These are phyloP conservation scores for Pachliopta kotzebuea DNA, from an alignment of 2,888 invertebrate species.

Conservation along the genomic window DNA sequence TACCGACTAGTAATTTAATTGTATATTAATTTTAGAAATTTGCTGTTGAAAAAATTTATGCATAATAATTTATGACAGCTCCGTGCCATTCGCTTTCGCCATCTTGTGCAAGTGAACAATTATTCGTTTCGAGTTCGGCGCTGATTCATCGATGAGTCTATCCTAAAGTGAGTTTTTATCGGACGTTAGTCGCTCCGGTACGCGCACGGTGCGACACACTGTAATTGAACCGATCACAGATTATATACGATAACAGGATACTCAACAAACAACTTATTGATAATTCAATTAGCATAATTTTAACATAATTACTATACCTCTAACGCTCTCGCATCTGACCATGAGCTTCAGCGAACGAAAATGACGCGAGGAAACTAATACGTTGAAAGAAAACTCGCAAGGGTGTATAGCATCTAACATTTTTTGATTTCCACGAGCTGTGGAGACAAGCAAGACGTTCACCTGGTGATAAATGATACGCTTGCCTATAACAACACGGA, in stretches of 20 bases:
- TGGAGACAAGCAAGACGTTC: too few relatives aligned
- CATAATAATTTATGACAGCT: slow-evolving; percentile 40
- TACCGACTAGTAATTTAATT: too few relatives aligned
- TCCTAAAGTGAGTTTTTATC: slow-evolving; percentile 73
- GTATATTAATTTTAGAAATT: background rate
- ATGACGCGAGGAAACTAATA: too few relatives aligned
- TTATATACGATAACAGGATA: slow-evolving; percentile 24
- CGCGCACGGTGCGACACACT: slow-evolving; percentile 41
- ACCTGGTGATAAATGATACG: too few relatives aligned
- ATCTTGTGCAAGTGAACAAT: slow-evolving; percentile 72
- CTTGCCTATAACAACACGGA: too few relatives aligned
- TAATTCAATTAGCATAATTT: slow-evolving; percentile 13
- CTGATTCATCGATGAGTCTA: slow-evolving; percentile 80
- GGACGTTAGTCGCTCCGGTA: slow-evolving; percentile 51
- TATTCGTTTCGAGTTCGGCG: slow-evolving; percentile 63
- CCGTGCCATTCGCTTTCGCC: slow-evolving; percentile 54
- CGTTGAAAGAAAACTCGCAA: too few relatives aligned
- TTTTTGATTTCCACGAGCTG: too few relatives aligned
- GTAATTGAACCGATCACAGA: slow-evolving; percentile 26
- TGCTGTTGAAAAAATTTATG: background rate
- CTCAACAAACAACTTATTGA: slow-evolving; percentile 7
- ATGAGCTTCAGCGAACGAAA: too few relatives aligned
- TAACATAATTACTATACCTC: background rate
- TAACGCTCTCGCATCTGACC: too few relatives aligned
- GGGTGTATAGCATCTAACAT: too few relatives aligned